Base-by-base conservation (phyloP, 2,113 vertebrate species). In the Cisticola juncidis region DNA sequence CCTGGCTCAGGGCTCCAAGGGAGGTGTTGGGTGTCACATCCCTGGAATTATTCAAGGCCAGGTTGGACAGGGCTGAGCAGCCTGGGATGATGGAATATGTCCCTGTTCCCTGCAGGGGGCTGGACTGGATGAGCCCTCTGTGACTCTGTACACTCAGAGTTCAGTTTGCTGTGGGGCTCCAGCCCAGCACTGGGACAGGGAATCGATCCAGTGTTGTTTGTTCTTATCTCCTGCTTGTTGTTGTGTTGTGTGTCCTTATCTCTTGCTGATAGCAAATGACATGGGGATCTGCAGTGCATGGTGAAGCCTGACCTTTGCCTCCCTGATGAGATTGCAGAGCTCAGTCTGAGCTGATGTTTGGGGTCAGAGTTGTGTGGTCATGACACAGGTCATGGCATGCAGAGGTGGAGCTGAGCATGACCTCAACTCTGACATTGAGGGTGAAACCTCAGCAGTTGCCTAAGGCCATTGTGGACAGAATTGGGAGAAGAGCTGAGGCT, bases 171-270 rank as follows among this genome's bases (percentile, higher is more conserved):
- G 35, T 14, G 38, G 21, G 53, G 36, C 44, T 15, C 61, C 53
- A 74, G 47, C 58, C 26, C 40, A 57, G 28, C 22, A 0, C n/a
- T 31, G 66, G 28, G 23, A 16, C 10, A 60, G 21, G 26, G 25
- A 35, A 26, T 85, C 0, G 0, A n/a, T 36, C 7, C 29, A 9
- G 26, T 23, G 42, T 2, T 8, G 3, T 0, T 1, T 5, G 23
- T 40, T 71, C 48, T 69, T 42, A 25, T 23, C 68, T 78, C 35
- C 26, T 2, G 2, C 6, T 71, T 38, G 38, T 38, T 38, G 38
- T 38, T 11, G 3, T 0, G 2, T 5, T 72, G 17, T 24, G 11
- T 51, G 23, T 40, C 68, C 48, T 69, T 42, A 25, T 23, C 68
- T 78, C 35, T 29, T 2, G 2, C 6, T 71, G 71, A 23, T 1